phyloP scores from a whole-genome alignment of 35 echinoderm and acorn worm genomes.

The Anneissia japonica region DNA sequence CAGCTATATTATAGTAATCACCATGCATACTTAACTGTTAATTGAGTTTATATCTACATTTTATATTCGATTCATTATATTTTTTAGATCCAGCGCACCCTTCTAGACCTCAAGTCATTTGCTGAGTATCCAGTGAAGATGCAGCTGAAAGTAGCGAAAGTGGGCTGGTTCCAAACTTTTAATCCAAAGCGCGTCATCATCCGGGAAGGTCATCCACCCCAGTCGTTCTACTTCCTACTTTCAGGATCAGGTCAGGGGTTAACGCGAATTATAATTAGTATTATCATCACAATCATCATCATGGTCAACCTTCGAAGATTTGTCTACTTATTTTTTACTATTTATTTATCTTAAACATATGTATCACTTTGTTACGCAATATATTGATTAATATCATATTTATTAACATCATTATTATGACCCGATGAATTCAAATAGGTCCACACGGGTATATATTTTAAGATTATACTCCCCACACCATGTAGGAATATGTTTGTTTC shows the following conservation, averaged over 20 bases:
- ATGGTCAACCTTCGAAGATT: not conserved
- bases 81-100: conserved; percentile 33
- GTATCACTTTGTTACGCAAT: not conserved
- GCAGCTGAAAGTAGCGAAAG: conserved; percentile 44
- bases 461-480: no score
- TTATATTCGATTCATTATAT: not conserved
- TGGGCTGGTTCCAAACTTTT: conserved; percentile 61
- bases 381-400: not conserved
- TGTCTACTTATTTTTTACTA: not conserved
- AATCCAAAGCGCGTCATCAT: conserved; percentile 49
- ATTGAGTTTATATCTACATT: not conserved
- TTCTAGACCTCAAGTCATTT: conserved; percentile 29
- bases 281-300: not conserved
- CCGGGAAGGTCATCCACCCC: conserved; percentile 52
- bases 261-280: not conserved
- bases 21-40: not conserved
- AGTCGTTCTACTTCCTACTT: conserved; percentile 56
- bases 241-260: conserved; percentile 54
- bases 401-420: not conserved
- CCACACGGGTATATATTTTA: not conserved
- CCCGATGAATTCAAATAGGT: not conserved
- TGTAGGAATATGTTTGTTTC: no score
- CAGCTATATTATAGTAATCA: not conserved
- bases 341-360: not conserved
- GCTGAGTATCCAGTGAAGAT: conserved; percentile 59